A percentile compares a stretch with the other conserved stretches of the same genome.
Evolutionary conservation across 2,888 invertebrate species (phyloP).

Genomic region (Lathronympha strigana): DNA sequence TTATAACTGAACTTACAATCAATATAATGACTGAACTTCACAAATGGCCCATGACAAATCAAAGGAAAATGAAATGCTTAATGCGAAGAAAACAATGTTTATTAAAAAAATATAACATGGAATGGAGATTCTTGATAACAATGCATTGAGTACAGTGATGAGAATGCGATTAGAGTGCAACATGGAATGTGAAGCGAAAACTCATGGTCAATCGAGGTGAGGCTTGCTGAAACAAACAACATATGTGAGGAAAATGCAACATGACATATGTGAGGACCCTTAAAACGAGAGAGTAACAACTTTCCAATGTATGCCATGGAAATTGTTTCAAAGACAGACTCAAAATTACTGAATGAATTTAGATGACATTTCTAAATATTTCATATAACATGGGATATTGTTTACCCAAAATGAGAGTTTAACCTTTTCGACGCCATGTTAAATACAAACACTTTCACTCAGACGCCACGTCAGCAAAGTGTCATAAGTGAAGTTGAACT

Average conservation of each 20-base stretch:
- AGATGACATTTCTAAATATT: too few species aligned
- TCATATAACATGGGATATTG: too few species aligned
- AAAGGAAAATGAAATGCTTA: constrained; percentile 32
- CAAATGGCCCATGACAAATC: background rate
- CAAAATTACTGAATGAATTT: too few species aligned
- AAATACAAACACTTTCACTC: too few species aligned
- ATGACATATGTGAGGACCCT: constrained; percentile 60
- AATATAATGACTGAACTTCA: too few species aligned
- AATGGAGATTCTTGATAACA: constrained; percentile 8
- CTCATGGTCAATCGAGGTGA: constrained; percentile 13
- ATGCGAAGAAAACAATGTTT: constrained; percentile 31
- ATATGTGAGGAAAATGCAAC: constrained; percentile 3
- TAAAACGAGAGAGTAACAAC: background rate
- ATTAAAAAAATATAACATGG: constrained; percentile 25
- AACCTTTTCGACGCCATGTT: too few species aligned
- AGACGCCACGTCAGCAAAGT: too few species aligned
- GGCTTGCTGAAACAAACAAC: constrained; percentile 30
- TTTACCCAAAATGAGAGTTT: too few species aligned
- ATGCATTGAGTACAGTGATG: background rate
- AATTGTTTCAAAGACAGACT: too few species aligned
- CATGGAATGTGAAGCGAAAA: constrained; percentile 12
- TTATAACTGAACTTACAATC: background rate
- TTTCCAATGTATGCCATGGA: background rate
- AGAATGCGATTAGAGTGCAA: constrained; percentile 15
- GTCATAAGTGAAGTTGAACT: too few species aligned